phyloP scores from a whole-genome alignment of 1,140 invertebrate genomes.

The Drepana arcuata region DNA sequence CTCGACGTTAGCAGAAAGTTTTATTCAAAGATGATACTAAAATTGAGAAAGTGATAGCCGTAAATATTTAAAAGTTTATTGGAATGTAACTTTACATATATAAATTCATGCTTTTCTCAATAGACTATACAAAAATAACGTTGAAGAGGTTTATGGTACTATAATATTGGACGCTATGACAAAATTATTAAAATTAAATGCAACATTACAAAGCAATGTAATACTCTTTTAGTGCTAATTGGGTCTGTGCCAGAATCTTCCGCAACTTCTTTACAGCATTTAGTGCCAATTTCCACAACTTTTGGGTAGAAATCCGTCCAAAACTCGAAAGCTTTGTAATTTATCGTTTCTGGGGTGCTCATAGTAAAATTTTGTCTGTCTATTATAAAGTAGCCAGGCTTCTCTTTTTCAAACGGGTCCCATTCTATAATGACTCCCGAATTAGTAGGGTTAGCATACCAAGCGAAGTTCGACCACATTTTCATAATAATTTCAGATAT shows the following conservation, averaged over 20 bases:
- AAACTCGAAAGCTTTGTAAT: slow-evolving; percentile 84
- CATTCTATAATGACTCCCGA: slow-evolving; percentile 78
- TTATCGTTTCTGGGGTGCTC: slow-evolving; percentile 75
- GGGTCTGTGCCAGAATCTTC: slow-evolving; percentile 45
- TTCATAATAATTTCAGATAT: slow-evolving; percentile 83
- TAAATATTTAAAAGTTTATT: no score
- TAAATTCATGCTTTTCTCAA: no score
- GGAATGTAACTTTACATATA: no score
- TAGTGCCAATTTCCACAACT: slow-evolving; percentile 77
- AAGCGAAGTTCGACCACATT: slow-evolving; percentile 82
- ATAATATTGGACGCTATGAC: slow-evolving; percentile 19
- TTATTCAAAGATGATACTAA: no score
- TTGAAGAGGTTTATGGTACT: slow-evolving; percentile 9
- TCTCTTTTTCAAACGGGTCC: slow-evolving; percentile 77
- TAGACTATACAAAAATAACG: slow-evolving; percentile 62
- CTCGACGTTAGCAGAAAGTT: no score
- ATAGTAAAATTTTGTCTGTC: slow-evolving; percentile 81
- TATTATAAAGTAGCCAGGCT: slow-evolving; percentile 79
- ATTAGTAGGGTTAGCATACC: slow-evolving; percentile 79
- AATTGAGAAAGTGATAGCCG: no score
- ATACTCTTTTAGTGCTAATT: slow-evolving; percentile 16
- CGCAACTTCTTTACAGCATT: slow-evolving; percentile 77
- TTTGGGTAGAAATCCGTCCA: slow-evolving; percentile 87
- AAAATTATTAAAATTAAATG: slow-evolving; percentile 31
- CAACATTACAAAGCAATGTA: slow-evolving; percentile 29